Evolutionary conservation across 1,140 invertebrate species (phyloP), one percentile per base, ranked within the genome.

Genomic region (Heliconius himera): DNA sequence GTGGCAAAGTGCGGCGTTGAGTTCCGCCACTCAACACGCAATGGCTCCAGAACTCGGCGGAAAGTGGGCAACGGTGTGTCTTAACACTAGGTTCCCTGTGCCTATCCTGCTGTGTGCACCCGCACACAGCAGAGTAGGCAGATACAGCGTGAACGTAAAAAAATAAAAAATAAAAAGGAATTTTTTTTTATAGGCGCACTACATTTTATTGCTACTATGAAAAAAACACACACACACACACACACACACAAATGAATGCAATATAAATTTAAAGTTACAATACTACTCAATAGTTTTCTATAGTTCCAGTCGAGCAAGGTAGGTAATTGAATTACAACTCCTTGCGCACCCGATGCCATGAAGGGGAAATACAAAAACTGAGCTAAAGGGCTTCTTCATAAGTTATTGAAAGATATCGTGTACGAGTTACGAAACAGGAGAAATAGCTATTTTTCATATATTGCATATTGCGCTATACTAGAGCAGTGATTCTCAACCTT

Each of bases 241-340:
- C 36, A 38, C 33, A 20, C 26, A 8, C 33, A 33, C 4, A 33
- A 33, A 26, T 11, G 29, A 38, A 13, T n/a, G 8, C 20, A 71
- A 71, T 36, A 73, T 1, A 13, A 5, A 46, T 18, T 51, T 20
- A 51, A 20, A 51, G 18, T 6, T 18, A 51, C 9, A 46, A 46
- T 8, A 51, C 16, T 0, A 20, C 49, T 83, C 80, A 16, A 81
- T 22, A n/a, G 26, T 13, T 77, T 77, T 78, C 75, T 36, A 70
- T 80, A 78, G 85, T 77, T 79, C 41, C 73, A 82, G 71, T 78
- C 70, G 72, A 75, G 78, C 84, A 86, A 87, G 85, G 82, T 82
- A 81, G 82, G 87, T 90, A 89, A 90, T 89, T 87, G 80, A 87
- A 90, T 90, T 90, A 90, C 85, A 88, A 88, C 86, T 88, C 83